Evolutionary conservation across 2,888 invertebrate genomes (phyloP), one percentile per base, ranked within the genome.

Genomic region (Listrodromus nycthemerus): DNA sequence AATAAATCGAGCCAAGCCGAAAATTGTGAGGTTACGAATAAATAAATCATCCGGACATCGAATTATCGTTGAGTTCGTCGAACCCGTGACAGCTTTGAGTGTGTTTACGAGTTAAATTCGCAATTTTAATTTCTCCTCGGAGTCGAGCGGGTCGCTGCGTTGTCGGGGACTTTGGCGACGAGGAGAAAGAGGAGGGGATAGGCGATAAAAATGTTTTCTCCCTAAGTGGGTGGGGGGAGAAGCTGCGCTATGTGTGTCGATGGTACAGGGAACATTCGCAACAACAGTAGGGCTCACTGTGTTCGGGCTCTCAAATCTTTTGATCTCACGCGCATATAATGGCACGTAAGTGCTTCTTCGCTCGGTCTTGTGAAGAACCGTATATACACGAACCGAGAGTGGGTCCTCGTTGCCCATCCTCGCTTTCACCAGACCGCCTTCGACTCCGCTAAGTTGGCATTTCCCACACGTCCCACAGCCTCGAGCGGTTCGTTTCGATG

Each of bases 361-460:
- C 33, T 30, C 33, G 24, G 24, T 61, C 37, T 61, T 61, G 52
- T n/a, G 33, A 33, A 24, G 63, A 58, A 33, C 41, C 33, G 66
- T 45, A 41, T 63, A 21, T 27, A 37, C 30, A 37, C 37, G 37
- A 55, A 45, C 55, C 48, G 55, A 33, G 55, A 55, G 55, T 21
- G 52, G 58, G 41, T 82, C 67, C 71, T 75, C 75, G 58, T 79
- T 82, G 78, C 82, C 71, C 78, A 69, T 77, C 67, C 73, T 74
- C 73, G 78, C 82, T 82, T 82, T 82, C 82, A 82, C 82, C 77
- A 21, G 55, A 2, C 19, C 50, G 55, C 24, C 21, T 55, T 24
- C 30, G 50, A 52, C 24, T 50, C 65, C 2, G 52, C 52, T 27
- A 52, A 66, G 27, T 50, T 16, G 63, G 19, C 50, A 33, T 63